Percentiles rank a stretch among this genome's conserved stretches.
Evolutionary conservation across 2,113 vertebrate genomes (phyloP).

Genomic region (Sphaerodactylus townsendi): DNA sequence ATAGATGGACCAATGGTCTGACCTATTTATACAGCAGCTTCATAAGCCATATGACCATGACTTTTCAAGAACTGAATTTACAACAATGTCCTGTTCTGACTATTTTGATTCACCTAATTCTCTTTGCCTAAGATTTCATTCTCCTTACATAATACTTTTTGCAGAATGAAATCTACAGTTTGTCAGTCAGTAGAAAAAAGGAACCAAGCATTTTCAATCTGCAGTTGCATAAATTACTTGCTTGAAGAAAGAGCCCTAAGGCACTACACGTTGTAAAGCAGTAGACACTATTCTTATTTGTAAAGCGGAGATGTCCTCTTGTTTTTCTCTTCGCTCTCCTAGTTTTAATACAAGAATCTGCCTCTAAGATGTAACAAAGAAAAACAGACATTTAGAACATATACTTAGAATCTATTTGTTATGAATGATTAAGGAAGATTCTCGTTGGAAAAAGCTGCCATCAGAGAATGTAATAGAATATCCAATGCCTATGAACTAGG

Average conservation of each 20-base stretch:
- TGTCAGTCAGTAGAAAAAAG: slow-evolving; percentile 53
- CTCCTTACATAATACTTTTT: slow-evolving; percentile 21
- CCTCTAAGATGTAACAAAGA: background rate
- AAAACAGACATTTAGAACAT: background rate
- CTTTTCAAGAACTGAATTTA: background rate
- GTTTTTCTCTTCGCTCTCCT: slow-evolving; percentile 14
- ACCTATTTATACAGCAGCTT: background rate
- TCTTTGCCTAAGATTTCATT: background rate
- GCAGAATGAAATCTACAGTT: slow-evolving; percentile 37
- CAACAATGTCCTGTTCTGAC: background rate
- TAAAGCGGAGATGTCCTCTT: slow-evolving; percentile 11
- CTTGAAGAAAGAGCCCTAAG: slow-evolving; percentile 54
- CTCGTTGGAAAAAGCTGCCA: too few species aligned
- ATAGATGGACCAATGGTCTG: background rate
- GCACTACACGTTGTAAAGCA: slow-evolving; percentile 42
- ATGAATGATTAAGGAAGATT: too few species aligned
- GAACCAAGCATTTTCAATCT: slow-evolving; percentile 40
- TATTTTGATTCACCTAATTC: slow-evolving; percentile 2
- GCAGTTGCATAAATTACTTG: slow-evolving; percentile 54
- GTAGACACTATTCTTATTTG: slow-evolving; percentile 23
- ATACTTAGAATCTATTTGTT: background rate
- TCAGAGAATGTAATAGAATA: too few species aligned
- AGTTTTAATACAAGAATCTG: background rate
- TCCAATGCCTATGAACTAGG: too few species aligned
- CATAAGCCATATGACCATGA: background rate